Evolutionary conservation across 2,888 invertebrate species (phyloP).

Genomic region (Meganola albula): DNA sequence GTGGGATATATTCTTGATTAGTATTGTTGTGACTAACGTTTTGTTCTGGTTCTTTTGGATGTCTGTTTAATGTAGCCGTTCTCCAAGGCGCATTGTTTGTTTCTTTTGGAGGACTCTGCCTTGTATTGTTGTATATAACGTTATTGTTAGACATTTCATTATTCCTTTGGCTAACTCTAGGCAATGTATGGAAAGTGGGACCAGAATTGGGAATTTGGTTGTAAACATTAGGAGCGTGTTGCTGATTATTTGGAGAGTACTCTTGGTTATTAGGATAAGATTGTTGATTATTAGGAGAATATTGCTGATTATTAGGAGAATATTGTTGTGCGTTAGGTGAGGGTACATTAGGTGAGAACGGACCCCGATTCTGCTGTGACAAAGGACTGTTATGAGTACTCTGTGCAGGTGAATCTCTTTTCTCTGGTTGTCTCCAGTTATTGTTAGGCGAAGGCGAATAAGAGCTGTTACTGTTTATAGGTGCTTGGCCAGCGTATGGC

Average conservation of each 20-base stretch:
- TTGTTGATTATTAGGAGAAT: constrained; percentile 38
- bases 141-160: constrained; percentile 49
- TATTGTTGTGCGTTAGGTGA: constrained; percentile 52
- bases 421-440: constrained; percentile 69
- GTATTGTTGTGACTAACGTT: constrained; percentile 44
- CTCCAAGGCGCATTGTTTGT: constrained; percentile 59
- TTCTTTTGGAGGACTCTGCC: constrained; percentile 41
- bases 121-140: constrained; percentile 44
- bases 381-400: constrained; percentile 40
- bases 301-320: constrained; percentile 44
- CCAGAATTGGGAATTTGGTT: constrained; percentile 47
- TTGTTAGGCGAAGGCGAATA: constrained; percentile 66
- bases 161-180: constrained; percentile 51
- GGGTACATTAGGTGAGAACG: constrained; percentile 43
- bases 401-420: constrained; percentile 57
- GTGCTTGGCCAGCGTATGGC: constrained; percentile 57
- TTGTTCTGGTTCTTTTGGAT: constrained; percentile 47
- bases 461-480: constrained; percentile 48
- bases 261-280: constrained; percentile 48
- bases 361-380: constrained; percentile 26
- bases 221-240: constrained; percentile 44
- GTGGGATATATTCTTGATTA: constrained; percentile 51
- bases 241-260: constrained; percentile 46
- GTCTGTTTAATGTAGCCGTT: constrained; percentile 56
- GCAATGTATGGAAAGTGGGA: constrained; percentile 57